phyloP scores from a whole-genome alignment of 2,888 invertebrate species.

The Standfussiana lucernea region DNA sequence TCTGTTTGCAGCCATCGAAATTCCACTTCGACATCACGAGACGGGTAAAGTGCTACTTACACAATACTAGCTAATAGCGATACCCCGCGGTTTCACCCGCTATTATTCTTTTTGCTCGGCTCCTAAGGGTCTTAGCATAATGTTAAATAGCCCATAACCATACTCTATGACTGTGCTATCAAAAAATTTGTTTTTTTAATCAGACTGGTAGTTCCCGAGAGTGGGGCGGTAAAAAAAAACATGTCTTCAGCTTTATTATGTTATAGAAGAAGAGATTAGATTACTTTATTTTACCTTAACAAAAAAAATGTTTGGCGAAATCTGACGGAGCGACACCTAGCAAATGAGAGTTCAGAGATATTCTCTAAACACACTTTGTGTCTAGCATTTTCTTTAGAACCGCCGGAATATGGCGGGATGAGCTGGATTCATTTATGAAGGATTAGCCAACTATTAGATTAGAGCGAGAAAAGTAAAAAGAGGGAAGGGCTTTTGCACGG shows the following conservation, averaged over 20 bases:
- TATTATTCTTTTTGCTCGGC: not conserved
- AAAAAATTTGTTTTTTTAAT: not conserved
- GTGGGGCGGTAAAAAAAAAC: not conserved
- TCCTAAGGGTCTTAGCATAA: not conserved
- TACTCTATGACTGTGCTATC: not conserved
- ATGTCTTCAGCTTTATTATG: not conserved
- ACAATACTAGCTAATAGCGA: not conserved
- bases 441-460: not conserved
- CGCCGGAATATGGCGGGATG: not conserved
- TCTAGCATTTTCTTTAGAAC: not conserved
- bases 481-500: not conserved
- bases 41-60: not conserved
- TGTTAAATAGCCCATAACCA: not conserved
- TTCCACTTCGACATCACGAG: not conserved
- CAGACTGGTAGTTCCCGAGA: not conserved
- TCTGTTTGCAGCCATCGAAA: conserved; percentile 1
- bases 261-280: not conserved
- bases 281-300: not conserved
- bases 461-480: not conserved
- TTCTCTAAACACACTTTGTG: not conserved
- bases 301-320: conserved; percentile 2
- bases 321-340: not conserved
- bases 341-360: not conserved
- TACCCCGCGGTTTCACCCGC: not conserved
- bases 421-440: not conserved